Evolutionary conservation across 2,888 invertebrate species (phyloP), one percentile per base, ranked within the genome.

Genomic region (Amiota communis): DNA sequence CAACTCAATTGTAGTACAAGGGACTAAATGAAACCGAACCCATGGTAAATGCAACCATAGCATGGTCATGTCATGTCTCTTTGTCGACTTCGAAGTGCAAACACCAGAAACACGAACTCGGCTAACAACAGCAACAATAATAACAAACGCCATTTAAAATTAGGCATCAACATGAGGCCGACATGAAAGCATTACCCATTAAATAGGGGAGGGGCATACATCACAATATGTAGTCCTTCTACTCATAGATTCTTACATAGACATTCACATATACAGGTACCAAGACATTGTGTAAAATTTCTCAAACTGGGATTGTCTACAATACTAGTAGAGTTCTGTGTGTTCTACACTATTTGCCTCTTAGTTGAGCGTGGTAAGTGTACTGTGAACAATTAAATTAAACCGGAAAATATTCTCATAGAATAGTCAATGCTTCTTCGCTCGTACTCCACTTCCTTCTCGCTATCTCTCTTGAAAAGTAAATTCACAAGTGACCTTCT

Each of bases 321-420:
- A n/a, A n/a, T 20, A 17, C 23, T 9, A 53, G 53, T 53, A n/a
- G 53, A 15, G n/a, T 13, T 53, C 53, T 53, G 13, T 59, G 15
- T 59, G 36, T 36, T 36, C 36, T 36, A 36, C 6, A 36, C 36
- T 36, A 36, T 36, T 36, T 36, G 36, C 36, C 36, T 36, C 4
- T 36, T 36, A 36, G 36, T 36, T 36, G 36, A 36, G 74, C 72
- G 78, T 81, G 81, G 81, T 78, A 75, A 76, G 75, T 78, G 79
- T 84, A 75, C 84, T 77, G 77, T 78, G 76, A 80, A 80, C 76
- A 86, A 85, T 86, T 84, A 79, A 81, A 85, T 83, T 86, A 85
- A 82, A 80, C 74, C 75, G 77, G 76, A 85, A 85, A 82, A 81
- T 84, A 85, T 80, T 76, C 78, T 74, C 75, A 56, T 57, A 76